These are phyloP conservation scores for Hypomecis punctinalis DNA, from an alignment of 2,888 invertebrate species.

Conservation along the genomic window DNA sequence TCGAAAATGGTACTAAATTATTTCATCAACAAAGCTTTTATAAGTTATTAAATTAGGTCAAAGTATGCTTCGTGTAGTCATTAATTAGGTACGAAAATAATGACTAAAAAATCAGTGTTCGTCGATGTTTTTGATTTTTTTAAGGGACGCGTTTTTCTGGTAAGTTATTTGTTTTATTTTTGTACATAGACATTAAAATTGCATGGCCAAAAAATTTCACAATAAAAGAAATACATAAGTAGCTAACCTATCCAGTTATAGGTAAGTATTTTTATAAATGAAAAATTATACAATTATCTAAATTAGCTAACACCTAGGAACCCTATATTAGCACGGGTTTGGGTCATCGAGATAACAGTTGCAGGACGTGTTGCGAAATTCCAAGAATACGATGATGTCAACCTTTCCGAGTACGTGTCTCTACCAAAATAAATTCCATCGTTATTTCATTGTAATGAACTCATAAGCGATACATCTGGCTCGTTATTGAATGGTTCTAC, in stretches of 20 bases:
- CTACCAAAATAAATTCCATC: conserved; percentile 31
- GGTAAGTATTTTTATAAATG: too few species aligned
- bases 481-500: too few species aligned
- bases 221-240: too few species aligned
- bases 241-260: too few species aligned
- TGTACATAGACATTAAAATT: too few species aligned
- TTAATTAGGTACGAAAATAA: conserved; percentile 25
- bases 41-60: too few species aligned
- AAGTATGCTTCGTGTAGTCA: too few species aligned
- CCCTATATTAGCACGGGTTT: background rate
- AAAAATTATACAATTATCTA: too few species aligned
- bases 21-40: background rate
- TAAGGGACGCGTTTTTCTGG: conserved; percentile 67
- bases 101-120: conserved; percentile 56
- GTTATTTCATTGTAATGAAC: conserved; percentile 20
- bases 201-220: too few species aligned
- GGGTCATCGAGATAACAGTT: conserved; percentile 26
- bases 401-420: conserved; percentile 16
- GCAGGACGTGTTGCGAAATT: conserved; percentile 47
- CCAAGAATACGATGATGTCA: conserved; percentile 69
- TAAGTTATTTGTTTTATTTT: conserved; percentile 49
- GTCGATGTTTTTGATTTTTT: conserved; percentile 58
- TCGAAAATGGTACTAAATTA: background rate
- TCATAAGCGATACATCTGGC: too few species aligned
- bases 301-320: background rate